Conservation (phyloP, 2,888 invertebrate genomes). For the Agriopis aurantiaria region DNA sequence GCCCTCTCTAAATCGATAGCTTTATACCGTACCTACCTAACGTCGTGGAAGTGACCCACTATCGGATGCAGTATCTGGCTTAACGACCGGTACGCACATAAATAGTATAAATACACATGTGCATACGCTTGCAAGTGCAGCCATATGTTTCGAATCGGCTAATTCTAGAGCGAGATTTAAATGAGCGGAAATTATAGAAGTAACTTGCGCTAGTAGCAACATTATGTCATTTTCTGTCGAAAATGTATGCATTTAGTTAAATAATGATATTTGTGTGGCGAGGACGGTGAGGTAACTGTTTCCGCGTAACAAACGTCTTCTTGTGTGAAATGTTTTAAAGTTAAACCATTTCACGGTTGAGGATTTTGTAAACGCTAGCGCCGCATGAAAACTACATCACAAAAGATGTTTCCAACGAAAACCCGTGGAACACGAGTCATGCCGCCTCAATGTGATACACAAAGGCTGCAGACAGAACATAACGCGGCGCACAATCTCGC, state of each 20-base stretch:
- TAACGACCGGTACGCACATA: conserved; percentile 45
- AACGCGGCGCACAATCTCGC: conserved; percentile 49
- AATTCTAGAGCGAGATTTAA: conserved; percentile 45
- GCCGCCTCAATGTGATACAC: conserved; percentile 30
- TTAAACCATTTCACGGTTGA: conserved; percentile 16
- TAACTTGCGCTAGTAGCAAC: conserved; percentile 39
- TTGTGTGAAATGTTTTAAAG: conserved; percentile 27
- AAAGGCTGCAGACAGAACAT: conserved; percentile 45
- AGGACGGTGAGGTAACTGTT: conserved; percentile 21
- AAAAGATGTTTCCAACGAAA: conserved; percentile 30
- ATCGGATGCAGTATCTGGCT: conserved; percentile 58
- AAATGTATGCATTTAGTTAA: conserved; percentile 30
- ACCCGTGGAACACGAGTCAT: conserved; percentile 40
- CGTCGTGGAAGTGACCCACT: conserved; percentile 67
- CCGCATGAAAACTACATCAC: conserved; percentile 25
- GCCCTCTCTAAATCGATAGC: conserved; percentile 66
- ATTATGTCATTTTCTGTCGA: conserved; percentile 46
- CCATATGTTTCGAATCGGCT: conserved; percentile 49
- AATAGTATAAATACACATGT: conserved; percentile 55
- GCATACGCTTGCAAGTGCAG: conserved; percentile 46
- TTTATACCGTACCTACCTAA: conserved; percentile 52
- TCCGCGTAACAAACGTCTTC: conserved; percentile 24
- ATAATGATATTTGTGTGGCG: conserved; percentile 36
- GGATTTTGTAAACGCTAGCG: conserved; percentile 17
- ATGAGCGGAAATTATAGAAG: conserved; percentile 49